Evolutionary conservation across 2,888 invertebrate genomes (phyloP).

Genomic region (Neoaliturus tenellus): DNA sequence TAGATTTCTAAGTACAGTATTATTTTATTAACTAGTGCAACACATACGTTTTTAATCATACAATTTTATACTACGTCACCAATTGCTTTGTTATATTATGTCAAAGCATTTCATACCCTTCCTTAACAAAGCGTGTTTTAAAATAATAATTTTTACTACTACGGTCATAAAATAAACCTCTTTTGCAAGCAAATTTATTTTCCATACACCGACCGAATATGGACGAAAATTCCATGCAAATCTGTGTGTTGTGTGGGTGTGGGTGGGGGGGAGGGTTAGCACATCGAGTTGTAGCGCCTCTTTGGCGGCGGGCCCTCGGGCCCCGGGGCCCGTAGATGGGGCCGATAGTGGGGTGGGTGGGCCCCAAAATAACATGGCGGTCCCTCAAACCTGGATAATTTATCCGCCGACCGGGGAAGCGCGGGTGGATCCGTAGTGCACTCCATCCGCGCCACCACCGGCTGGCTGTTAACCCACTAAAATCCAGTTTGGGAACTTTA

Average conservation of each 20-base stretch:
- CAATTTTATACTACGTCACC: too few species aligned
- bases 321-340: not conserved
- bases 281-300: not conserved
- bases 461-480: slow-evolving; percentile 23
- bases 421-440: slow-evolving; percentile 14
- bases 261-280: not conserved
- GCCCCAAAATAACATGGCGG: slow-evolving; percentile 36
- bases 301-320: slow-evolving; percentile 6
- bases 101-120: too few species aligned
- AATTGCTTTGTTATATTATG: too few species aligned
- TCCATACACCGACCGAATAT: too few species aligned
- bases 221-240: not conserved
- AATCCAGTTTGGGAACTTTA: slow-evolving; percentile 36
- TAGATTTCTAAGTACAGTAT: too few species aligned
- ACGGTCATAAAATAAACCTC: too few species aligned
- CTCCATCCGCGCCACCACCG: not conserved
- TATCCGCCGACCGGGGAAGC: not conserved
- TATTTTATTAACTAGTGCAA: too few species aligned
- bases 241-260: not conserved
- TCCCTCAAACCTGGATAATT: slow-evolving; percentile 37
- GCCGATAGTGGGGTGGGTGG: slow-evolving; percentile 32
- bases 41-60: too few species aligned
- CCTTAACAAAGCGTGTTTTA: too few species aligned
- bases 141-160: too few species aligned
- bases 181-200: too few species aligned